phyloP scores from a whole-genome alignment of 1,140 invertebrate genomes.

The Physella acuta region DNA sequence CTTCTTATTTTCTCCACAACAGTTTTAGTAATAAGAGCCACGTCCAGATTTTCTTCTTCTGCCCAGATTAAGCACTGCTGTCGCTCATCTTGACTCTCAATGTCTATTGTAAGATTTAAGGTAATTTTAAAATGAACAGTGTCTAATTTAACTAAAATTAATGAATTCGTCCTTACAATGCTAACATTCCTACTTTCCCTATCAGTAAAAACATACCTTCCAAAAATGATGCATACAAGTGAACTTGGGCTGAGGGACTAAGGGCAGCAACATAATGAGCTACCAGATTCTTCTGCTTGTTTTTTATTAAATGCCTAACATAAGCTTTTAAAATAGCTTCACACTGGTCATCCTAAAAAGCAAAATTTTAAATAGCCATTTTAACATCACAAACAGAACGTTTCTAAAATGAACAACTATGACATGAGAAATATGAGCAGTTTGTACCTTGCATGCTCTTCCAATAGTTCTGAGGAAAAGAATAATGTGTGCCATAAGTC shows the following conservation, averaged over 20 bases:
- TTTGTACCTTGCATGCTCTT: conserved; percentile 49
- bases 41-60: conserved; percentile 75
- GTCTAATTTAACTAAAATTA: no score
- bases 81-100: conserved; percentile 68
- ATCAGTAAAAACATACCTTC: no score
- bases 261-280: conserved; percentile 82
- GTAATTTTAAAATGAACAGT: neutral
- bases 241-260: conserved; percentile 71
- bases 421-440: neutral
- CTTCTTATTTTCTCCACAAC: conserved; percentile 76
- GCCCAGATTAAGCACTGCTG: conserved; percentile 68
- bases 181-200: no score
- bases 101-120: conserved; percentile 46
- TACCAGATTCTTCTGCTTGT: conserved; percentile 75
- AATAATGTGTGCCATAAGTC: conserved; percentile 83
- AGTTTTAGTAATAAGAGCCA: conserved; percentile 78
- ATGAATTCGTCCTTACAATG: no score
- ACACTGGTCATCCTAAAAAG: conserved; percentile 67
- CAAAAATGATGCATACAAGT: conserved; percentile 78
- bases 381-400: no score
- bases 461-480: conserved; percentile 80
- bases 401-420: no score
- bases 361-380: neutral
- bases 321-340: conserved; percentile 76
- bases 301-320: conserved; percentile 70